A percentile compares a stretch with the other conserved stretches of the same genome.
phyloP scores from a whole-genome alignment of 1,140 invertebrate species.

The Oryzaephilus surinamensis region DNA sequence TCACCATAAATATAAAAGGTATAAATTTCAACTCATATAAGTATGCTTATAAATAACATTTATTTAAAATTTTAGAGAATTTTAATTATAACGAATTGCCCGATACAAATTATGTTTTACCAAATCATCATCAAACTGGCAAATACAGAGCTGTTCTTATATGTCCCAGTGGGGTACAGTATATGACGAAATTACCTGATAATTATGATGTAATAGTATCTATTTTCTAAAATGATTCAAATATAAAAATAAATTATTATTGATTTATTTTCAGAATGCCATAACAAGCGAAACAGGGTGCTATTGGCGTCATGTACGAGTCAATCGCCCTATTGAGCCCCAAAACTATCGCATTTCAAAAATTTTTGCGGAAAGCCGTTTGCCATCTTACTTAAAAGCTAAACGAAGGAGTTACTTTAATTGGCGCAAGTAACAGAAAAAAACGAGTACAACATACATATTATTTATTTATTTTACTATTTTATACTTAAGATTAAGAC shows the following conservation, averaged over 20 bases:
- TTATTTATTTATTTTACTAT: no score
- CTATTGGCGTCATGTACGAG: constrained; percentile 25
- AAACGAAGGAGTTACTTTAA: no score
- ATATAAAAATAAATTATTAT: constrained; percentile 2
- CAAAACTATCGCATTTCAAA: no score
- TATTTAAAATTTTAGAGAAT: constrained; percentile 14
- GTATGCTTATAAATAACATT: constrained; percentile 14
- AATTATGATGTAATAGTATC: constrained; percentile 18
- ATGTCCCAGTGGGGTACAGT: constrained; percentile 27
- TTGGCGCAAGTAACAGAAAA: no score
- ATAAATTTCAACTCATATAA: constrained; percentile 9
- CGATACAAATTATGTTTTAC: background rate
- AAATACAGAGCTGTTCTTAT: constrained; percentile 27
- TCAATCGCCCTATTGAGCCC: no score
- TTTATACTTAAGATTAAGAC: no score
- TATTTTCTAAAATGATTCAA: constrained; percentile 1
- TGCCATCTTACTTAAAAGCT: no score
- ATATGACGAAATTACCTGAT: constrained; percentile 19
- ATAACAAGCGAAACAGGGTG: constrained; percentile 24
- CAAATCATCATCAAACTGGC: constrained; percentile 1
- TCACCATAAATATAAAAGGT: constrained; percentile 51
- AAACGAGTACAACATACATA: no score
- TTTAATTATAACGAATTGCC: constrained; percentile 12
- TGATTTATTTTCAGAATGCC: constrained; percentile 17
- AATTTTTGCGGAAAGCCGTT: no score